phyloP scores from a whole-genome alignment of 2,113 vertebrate species.

The Choloepus hoffmanni region DNA sequence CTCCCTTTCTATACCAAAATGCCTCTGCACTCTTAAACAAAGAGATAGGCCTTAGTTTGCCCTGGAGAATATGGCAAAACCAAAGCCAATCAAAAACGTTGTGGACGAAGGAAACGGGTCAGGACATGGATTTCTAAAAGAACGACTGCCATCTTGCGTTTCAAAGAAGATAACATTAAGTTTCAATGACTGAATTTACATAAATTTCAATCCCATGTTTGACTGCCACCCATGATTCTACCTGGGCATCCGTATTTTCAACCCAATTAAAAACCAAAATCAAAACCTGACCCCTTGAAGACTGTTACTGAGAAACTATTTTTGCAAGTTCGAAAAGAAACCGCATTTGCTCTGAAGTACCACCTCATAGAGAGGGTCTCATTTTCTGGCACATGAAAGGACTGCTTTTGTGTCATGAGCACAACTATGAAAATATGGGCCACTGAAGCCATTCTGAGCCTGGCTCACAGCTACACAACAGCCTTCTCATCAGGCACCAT shows the following conservation, averaged over 20 bases:
- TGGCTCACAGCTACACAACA: slow-evolving; percentile 72
- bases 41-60: neutral
- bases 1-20: neutral
- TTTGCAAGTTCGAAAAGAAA: slow-evolving; percentile 55
- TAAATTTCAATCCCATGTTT: neutral
- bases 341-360: neutral
- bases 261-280: neutral
- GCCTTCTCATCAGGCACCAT: slow-evolving; percentile 72
- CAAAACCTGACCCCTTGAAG: neutral
- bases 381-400: neutral
- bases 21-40: slow-evolving; percentile 1
- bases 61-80: neutral
- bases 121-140: neutral
- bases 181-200: neutral
- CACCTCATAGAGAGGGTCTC: neutral
- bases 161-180: neutral
- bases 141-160: neutral
- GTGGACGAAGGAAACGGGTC: neutral
- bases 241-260: neutral
- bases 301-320: neutral
- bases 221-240: neutral
- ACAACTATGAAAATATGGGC: slow-evolving; percentile 19
- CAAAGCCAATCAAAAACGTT: neutral
- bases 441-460: slow-evolving; percentile 45
- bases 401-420: neutral